Percentiles rank a stretch among this genome's conserved stretches.
Conservation (phyloP, 2,797 vertebrate genomes). For the Acrossocheilus wenchowensis region DNA sequence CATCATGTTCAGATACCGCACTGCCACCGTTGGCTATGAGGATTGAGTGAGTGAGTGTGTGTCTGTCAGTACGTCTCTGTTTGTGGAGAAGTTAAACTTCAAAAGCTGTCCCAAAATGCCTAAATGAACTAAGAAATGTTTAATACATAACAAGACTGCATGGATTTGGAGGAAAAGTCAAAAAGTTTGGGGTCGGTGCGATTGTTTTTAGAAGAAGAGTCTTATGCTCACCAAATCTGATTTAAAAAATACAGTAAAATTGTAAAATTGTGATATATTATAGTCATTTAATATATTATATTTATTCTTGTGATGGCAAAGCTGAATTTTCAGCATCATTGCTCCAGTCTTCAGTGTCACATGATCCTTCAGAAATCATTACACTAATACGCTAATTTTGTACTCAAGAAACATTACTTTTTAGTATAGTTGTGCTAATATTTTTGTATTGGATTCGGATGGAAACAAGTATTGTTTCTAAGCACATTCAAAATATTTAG, state of each 20-base stretch:
- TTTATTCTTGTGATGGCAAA: not conserved
- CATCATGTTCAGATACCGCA: constrained; percentile 56
- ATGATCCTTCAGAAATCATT: not conserved
- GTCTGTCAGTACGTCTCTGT: constrained; percentile 1
- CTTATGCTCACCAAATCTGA: not conserved
- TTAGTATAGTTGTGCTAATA: too few species aligned
- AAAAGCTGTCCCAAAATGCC: constrained; percentile 1
- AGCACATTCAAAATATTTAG: not conserved
- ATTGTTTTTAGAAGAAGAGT: not conserved
- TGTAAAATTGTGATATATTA: not conserved
- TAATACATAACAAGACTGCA: not conserved
- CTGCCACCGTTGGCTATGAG: constrained; percentile 44
- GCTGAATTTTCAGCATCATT: not conserved
- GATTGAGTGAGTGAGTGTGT: not conserved
- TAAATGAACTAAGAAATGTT: not conserved
- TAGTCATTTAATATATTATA: not conserved
- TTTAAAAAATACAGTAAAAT: not conserved
- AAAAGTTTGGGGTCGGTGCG: not conserved
- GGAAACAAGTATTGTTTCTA: not conserved
- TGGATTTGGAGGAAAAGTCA: not conserved
- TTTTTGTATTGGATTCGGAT: too few species aligned
- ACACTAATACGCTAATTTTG: not conserved
- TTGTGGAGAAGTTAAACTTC: not conserved
- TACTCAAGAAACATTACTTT: not conserved
- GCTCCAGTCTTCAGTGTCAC: not conserved